A percentile compares a stretch with the other conserved stretches of the same genome.
Evolutionary conservation across 2,113 vertebrate species (phyloP).

Genomic region (Scomber colias): DNA sequence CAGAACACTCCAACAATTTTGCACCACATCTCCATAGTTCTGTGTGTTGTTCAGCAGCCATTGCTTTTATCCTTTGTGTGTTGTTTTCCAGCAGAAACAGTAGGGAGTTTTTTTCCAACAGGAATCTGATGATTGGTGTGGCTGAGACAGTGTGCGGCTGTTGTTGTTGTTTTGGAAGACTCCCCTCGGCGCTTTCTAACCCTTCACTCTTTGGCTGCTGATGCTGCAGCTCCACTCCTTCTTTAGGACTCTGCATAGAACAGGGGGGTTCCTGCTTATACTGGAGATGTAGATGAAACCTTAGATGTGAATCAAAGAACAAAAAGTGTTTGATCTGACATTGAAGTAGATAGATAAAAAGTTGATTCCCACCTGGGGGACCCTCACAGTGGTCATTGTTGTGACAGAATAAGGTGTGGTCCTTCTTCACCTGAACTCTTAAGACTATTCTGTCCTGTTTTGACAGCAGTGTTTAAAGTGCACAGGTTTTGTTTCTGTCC

Average conservation of each 20-base stretch:
- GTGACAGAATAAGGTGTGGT: constrained; percentile 7
- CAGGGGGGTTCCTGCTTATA: constrained; percentile 18
- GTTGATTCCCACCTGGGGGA: constrained; percentile 3
- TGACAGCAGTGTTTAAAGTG: constrained; percentile 4
- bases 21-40: constrained; percentile 1
- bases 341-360: constrained; percentile 4
- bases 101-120: constrained; percentile 27
- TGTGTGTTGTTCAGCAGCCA: constrained; percentile 1
- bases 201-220: constrained; percentile 21
- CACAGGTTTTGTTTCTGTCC: constrained; percentile 23
- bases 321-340: constrained; percentile 6
- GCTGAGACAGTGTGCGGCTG: constrained; percentile 9
- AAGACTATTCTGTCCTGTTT: not conserved
- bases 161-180: constrained; percentile 34
- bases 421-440: not conserved
- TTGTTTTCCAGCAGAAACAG: constrained; percentile 25
- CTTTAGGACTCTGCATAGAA: constrained; percentile 2
- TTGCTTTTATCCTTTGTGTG: constrained; percentile 1
- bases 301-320: not conserved
- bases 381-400: constrained; percentile 6
- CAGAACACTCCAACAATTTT: constrained; percentile 1
- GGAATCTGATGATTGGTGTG: constrained; percentile 43
- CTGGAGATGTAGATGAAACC: constrained; percentile 12
- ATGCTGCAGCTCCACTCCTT: constrained; percentile 3
- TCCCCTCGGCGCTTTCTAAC: constrained; percentile 8